phyloP scores from a whole-genome alignment of 2,888 invertebrate genomes.

The Parnassius smintheus region DNA sequence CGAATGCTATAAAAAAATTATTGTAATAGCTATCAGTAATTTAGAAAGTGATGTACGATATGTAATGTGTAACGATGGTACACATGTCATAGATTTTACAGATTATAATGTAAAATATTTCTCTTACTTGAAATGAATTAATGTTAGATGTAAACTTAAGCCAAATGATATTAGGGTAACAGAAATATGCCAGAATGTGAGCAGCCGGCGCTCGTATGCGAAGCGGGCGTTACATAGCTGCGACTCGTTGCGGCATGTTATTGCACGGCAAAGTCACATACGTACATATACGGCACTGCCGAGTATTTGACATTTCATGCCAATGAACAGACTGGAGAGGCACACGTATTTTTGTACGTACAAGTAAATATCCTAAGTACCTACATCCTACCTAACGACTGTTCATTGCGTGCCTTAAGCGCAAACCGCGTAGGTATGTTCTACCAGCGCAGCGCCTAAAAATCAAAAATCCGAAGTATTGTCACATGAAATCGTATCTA shows the following conservation, averaged over 20 bases:
- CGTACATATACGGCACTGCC: constrained; percentile 59
- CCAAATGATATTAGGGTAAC: constrained; percentile 53
- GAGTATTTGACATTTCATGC: constrained; percentile 78
- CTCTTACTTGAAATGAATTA: constrained; percentile 7
- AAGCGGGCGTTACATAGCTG: constrained; percentile 71
- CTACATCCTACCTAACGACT: too few relatives aligned
- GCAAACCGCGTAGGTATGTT: too few relatives aligned
- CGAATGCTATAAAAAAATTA: too few relatives aligned
- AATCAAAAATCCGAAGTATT: too few relatives aligned
- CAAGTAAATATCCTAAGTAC: too few relatives aligned
- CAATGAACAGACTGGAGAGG: constrained; percentile 72
- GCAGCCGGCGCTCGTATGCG: constrained; percentile 67
- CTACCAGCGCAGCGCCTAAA: too few relatives aligned
- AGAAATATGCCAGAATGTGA: constrained; percentile 75
- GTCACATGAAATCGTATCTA: too few relatives aligned
- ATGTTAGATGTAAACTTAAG: constrained; percentile 24
- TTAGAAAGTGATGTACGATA: too few relatives aligned
- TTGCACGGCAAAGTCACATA: constrained; percentile 72
- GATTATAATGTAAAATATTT: constrained; percentile 7
- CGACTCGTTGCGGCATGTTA: constrained; percentile 78
- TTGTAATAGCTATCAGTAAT: too few relatives aligned
- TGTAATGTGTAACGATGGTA: too few relatives aligned
- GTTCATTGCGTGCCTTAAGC: too few relatives aligned
- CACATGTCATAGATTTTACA: neutral
- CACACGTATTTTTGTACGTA: constrained; percentile 34